phyloP scores from a whole-genome alignment of 2,113 vertebrate genomes.

The Myrmecophaga tridactyla region DNA sequence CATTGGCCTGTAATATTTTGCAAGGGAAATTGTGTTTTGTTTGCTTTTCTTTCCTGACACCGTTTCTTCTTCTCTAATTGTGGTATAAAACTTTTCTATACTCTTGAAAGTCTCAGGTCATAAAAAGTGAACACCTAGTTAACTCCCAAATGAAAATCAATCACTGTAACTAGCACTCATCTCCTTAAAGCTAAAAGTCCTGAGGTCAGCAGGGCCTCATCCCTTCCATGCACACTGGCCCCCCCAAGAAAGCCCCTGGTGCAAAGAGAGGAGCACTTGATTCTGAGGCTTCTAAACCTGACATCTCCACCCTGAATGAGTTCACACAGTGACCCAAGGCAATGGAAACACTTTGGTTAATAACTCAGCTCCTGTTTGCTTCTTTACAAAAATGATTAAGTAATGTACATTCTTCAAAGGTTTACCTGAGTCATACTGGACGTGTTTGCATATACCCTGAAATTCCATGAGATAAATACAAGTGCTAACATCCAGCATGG shows the following conservation, averaged over 20 bases:
- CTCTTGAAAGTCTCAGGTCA: neutral
- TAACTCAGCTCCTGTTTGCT: constrained; percentile 69
- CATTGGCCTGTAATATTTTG: neutral
- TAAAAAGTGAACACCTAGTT: neutral
- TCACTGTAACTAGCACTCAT: neutral
- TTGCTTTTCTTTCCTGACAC: neutral
- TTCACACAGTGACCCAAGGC: constrained; percentile 61
- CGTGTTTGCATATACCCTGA: constrained; percentile 68
- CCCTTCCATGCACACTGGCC: neutral
- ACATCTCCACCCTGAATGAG: constrained; percentile 54
- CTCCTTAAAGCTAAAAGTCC: constrained; percentile 31
- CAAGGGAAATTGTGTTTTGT: neutral
- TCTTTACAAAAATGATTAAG: constrained; percentile 79
- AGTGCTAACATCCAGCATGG: constrained; percentile 61
- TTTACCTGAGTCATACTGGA: constrained; percentile 75
- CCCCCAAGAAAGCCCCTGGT: neutral
- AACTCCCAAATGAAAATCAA: constrained; percentile 9
- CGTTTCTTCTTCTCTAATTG: constrained; percentile 30
- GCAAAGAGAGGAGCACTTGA: constrained; percentile 5
- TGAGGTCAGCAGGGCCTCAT: constrained; percentile 8
- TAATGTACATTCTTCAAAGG: constrained; percentile 73
- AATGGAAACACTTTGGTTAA: constrained; percentile 71
- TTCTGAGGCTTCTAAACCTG: neutral
- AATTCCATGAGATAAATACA: constrained; percentile 72
- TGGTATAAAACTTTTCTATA: neutral